Base-by-base conservation (phyloP, 2,113 vertebrate species). In the Synodontis membranacea region DNA sequence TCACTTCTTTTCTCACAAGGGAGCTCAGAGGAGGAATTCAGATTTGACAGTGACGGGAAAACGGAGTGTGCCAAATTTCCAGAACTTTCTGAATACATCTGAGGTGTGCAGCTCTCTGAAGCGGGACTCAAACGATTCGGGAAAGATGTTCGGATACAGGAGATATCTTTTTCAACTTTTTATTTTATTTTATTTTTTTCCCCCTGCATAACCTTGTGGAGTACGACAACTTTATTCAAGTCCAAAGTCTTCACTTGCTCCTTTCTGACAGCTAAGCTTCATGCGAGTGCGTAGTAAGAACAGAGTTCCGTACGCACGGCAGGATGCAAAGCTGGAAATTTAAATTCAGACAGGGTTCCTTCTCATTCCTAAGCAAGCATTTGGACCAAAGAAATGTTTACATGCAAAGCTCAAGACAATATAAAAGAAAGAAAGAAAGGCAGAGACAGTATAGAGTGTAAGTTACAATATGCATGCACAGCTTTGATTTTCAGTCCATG, bases 1-100 rank as follows among this genome's bases (percentile, higher is more conserved):
- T 82, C 83, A 70, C 83, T 34, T 85, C 84, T 78, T 70, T 66
- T 72, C 82, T 68, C 70, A 34, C 42, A 52, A 58, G 39, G 25
- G 78, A 84, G 80, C 60, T 34, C 82, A 62, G 68, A 85, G 42
- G 74, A 88, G 50, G 54, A 85, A 75, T 75, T 75, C 42, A 83
- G 83, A 46, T 70, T 85, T 87, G 83, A 72, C 78, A 84, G 68
- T 70, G 70, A 74, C 83, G 64, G 79, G 82, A 87, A 80, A 87
- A 28, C 56, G 72, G 58, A 78, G 72, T 82, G 70, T 60, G 54
- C n/a, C 74, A 50, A 25, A 48, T 58, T 78, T 83, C 83, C 58
- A 34, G n/a, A 83, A 46, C 78, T 76, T 56, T 82, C 80, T 76
- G 39, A 79, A 58, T 5, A 21, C n/a, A 19, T 84, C 66, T 37